Evolutionary conservation across 2,113 vertebrate species (phyloP).

Genomic region (Thalassarche chlororhynchos): DNA sequence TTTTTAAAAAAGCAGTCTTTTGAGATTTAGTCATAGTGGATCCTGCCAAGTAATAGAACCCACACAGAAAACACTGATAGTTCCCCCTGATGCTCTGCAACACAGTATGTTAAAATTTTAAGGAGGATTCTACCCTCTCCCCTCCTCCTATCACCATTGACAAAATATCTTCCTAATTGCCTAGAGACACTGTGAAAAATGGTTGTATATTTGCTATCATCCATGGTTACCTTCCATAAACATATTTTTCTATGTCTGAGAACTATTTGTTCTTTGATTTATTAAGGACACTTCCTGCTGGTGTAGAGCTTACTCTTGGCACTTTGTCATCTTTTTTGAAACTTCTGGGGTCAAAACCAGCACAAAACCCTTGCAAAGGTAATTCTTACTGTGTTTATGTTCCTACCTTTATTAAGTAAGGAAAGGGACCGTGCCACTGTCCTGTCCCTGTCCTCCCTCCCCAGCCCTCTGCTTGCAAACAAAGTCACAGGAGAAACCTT

Average conservation of each 20-base stretch:
- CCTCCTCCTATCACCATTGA: background rate
- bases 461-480: background rate
- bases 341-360: constrained; percentile 11
- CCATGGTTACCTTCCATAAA: constrained; percentile 47
- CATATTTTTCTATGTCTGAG: background rate
- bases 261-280: constrained; percentile 10
- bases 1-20: background rate
- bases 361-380: constrained; percentile 47
- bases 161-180: background rate
- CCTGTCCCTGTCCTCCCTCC: background rate
- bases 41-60: constrained; percentile 22
- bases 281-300: background rate
- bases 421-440: background rate
- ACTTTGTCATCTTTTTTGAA: background rate
- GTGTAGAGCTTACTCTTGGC: background rate
- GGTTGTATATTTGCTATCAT: background rate
- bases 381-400: background rate
- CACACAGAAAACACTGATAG: background rate
- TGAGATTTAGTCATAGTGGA: background rate
- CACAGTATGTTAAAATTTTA: background rate
- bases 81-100: background rate
- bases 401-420: background rate
- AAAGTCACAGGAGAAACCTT: background rate
- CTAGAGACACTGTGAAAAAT: background rate
- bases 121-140: background rate